Conservation (phyloP, 2,888 invertebrate species). For the Creontiades dilutus region DNA sequence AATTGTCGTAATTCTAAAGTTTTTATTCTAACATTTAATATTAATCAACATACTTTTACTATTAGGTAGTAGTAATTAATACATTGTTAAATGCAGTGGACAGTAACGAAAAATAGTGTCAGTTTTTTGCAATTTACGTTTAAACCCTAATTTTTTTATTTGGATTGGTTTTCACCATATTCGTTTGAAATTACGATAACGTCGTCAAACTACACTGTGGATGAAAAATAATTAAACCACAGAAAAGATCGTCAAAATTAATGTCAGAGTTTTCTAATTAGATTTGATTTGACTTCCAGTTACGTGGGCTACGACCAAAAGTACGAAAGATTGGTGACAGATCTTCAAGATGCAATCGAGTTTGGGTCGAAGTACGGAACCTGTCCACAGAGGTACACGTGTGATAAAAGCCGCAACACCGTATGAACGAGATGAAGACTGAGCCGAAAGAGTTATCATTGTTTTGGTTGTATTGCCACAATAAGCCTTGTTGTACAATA, state of each 20-base stretch:
- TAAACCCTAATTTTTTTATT: background rate
- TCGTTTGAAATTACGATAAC: no score
- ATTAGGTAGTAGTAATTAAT: no score
- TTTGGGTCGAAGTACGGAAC: slow-evolving; percentile 83
- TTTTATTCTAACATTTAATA: no score
- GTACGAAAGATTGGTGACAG: slow-evolving; percentile 83
- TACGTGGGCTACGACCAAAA: slow-evolving; percentile 80
- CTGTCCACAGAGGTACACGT: slow-evolving; percentile 82
- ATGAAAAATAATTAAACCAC: no score
- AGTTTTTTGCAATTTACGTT: no score
- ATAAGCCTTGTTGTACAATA: background rate
- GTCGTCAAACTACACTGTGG: no score
- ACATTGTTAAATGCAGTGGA: no score
- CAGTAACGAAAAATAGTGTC: no score
- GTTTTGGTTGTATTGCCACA: background rate
- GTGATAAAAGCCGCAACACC: slow-evolving; percentile 76
- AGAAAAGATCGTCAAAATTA: no score
- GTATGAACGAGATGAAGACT: background rate
- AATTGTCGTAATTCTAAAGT: no score
- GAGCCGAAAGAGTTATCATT: background rate
- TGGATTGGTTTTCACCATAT: slow-evolving; percentile 43
- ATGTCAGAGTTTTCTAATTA: no score
- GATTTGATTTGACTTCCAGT: slow-evolving; percentile 78
- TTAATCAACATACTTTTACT: no score
- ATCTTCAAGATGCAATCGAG: slow-evolving; percentile 84